phyloP scores from a whole-genome alignment of 1,140 invertebrate species.

The Drosophila erecta region DNA sequence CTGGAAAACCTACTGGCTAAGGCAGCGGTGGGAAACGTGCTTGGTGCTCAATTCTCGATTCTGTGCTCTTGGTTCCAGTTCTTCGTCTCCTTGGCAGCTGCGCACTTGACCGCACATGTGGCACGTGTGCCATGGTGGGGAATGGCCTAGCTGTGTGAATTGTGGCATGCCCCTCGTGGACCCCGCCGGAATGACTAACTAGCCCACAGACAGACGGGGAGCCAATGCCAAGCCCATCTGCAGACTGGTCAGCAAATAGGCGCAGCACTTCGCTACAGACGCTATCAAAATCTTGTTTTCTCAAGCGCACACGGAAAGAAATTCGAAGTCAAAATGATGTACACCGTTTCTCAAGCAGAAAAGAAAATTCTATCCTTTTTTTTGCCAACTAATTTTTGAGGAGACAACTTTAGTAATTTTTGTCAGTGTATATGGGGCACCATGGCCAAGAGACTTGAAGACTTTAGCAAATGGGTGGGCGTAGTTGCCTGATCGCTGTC shows the following conservation, averaged over 20 bases:
- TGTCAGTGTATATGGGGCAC: constrained; percentile 1
- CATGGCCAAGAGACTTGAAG: constrained; percentile 13
- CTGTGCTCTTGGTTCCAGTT: constrained; percentile 33
- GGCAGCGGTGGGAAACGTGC: constrained; percentile 58
- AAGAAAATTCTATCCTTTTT: background rate
- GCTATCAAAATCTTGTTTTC: constrained; percentile 45
- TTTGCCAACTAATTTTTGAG: background rate
- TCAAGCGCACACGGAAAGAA: constrained; percentile 11
- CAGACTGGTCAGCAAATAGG: constrained; percentile 45
- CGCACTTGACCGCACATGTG: constrained; percentile 78
- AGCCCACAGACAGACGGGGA: constrained; percentile 33
- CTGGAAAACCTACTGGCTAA: constrained; percentile 34
- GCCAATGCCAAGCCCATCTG: constrained; percentile 45
- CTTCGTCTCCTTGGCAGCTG: constrained; percentile 54
- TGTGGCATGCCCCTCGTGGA: constrained; percentile 23
- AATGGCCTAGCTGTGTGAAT: constrained; percentile 37
- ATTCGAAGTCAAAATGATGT: background rate
- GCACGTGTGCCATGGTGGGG: constrained; percentile 59
- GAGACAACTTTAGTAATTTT: background rate
- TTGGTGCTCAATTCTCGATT: constrained; percentile 35
- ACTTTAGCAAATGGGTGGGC: constrained; percentile 45
- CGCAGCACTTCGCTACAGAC: constrained; percentile 30
- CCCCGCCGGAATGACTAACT: constrained; percentile 42
- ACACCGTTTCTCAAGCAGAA: no score
- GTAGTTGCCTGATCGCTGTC: constrained; percentile 13